These are phyloP conservation scores for Malaclemys terrapin DNA, from an alignment of 2,113 vertebrate species.

Conservation along the genomic window DNA sequence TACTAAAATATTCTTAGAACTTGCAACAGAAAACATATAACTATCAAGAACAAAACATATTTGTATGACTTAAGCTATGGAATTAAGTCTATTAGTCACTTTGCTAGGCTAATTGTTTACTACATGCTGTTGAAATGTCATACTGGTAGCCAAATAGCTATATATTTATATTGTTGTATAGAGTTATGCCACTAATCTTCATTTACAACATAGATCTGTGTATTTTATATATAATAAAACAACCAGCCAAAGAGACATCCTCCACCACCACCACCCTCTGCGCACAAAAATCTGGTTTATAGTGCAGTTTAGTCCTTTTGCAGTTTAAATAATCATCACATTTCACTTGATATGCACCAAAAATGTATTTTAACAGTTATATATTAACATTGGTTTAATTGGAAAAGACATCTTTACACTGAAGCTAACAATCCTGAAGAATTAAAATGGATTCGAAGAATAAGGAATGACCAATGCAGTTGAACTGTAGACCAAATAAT, in stretches of 20 bases:
- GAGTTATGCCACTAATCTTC: neutral
- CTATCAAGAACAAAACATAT: neutral
- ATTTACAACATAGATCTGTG: neutral
- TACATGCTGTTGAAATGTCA: neutral
- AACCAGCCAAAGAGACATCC: neutral
- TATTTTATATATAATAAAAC: neutral
- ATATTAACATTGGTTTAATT: constrained; percentile 18
- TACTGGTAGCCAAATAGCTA: constrained; percentile 4
- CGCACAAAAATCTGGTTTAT: constrained; percentile 29
- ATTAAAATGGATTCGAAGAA: constrained; percentile 1
- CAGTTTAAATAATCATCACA: constrained; percentile 34
- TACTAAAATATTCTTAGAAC: constrained; percentile 6
- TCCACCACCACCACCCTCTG: neutral
- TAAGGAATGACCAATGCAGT: neutral
- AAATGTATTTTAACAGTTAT: constrained; percentile 39
- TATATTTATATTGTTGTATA: neutral
- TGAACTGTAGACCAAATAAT: constrained; percentile 29
- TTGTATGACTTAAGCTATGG: constrained; percentile 5
- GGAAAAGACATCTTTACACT: constrained; percentile 9
- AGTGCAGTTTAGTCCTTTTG: neutral
- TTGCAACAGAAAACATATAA: constrained; percentile 12
- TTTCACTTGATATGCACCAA: constrained; percentile 9
- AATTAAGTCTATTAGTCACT: neutral
- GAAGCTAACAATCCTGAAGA: constrained; percentile 28
- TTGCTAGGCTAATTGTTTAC: constrained; percentile 13